A percentile compares a stretch with the other conserved stretches of the same genome.
Evolutionary conservation across 2,113 vertebrate genomes (phyloP).

Genomic region (Paramisgurnus dabryanus): DNA sequence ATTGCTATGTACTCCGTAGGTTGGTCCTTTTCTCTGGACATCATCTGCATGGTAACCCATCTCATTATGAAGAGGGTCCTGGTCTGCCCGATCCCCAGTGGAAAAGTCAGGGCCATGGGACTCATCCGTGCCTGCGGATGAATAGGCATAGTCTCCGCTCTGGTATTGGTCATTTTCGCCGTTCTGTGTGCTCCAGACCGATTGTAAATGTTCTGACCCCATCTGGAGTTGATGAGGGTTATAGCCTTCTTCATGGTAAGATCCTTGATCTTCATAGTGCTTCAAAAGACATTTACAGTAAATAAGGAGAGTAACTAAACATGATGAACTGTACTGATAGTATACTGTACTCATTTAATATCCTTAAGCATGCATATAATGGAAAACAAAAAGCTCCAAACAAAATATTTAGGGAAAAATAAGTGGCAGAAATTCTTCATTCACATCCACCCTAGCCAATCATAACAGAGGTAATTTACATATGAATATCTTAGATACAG

Average conservation of each 20-base stretch:
- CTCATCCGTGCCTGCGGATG: slow-evolving; percentile 64
- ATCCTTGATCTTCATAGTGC: slow-evolving; percentile 64
- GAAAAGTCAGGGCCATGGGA: slow-evolving; percentile 67
- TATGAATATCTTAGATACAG: too few species aligned
- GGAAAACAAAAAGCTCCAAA: too few species aligned
- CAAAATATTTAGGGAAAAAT: too few species aligned
- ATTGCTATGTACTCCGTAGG: slow-evolving; percentile 64
- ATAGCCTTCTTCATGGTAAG: slow-evolving; percentile 67
- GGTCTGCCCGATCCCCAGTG: slow-evolving; percentile 71
- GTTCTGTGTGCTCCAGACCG: slow-evolving; percentile 72
- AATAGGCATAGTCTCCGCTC: slow-evolving; percentile 66
- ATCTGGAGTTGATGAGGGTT: slow-evolving; percentile 53
- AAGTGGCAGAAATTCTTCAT: too few species aligned
- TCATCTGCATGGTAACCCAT: slow-evolving; percentile 73
- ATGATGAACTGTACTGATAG: background rate
- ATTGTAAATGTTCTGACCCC: slow-evolving; percentile 61
- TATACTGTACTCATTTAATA: background rate
- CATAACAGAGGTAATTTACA: too few species aligned
- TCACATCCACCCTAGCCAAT: too few species aligned
- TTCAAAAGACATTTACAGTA: slow-evolving; percentile 51
- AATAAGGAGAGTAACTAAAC: background rate
- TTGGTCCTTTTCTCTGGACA: slow-evolving; percentile 66
- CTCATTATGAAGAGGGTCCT: slow-evolving; percentile 68
- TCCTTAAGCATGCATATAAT: too few species aligned
- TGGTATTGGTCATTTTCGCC: slow-evolving; percentile 68